Base-by-base conservation (phyloP, 2,113 vertebrate species). In the Pelecanoides urinatrix region DNA sequence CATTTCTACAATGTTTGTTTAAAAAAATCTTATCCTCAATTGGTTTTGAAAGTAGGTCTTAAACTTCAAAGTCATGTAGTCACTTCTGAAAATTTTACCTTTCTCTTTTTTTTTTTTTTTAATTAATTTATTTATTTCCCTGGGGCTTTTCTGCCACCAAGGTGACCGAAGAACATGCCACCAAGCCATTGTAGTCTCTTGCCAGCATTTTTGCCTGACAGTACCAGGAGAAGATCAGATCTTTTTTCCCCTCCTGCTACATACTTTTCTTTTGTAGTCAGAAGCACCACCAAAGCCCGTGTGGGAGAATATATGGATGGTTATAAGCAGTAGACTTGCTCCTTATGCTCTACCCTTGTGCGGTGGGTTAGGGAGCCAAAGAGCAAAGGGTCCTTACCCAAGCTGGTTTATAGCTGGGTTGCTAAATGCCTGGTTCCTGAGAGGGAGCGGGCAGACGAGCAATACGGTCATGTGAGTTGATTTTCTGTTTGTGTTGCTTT, bases 381-480 rank as follows among this genome's bases (percentile, higher is more conserved):
- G 42, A 73, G 30, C 58, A 13, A 50, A 63, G 72, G 34, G 36
- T 50, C 23, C 6, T n/a, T 66, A 40, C 45, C 38, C 11, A 5
- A 5, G 5, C 17, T 11, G 3, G 45, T 65, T 45, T 73, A 40
- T 2, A n/a, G 15, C 53, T 74, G 1, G 16, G 23, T 62, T 73
- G 67, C 91, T 70, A 55, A 71, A 67, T 36, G 58, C 29, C 53
- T 40, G 38, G 5, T 23, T 74, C 3, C 2, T 30, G 66, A 50
- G n/a, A n/a, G 73, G 30, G 18, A 5, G 4, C 0, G 2, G 45
- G 32, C 2, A 1, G 68, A 40, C 6, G 6, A 55, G 52, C 52
- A 36, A 11, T 25, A 0, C 0, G 0, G 40, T 3, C 13, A 40
- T 72, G 63, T 1, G 26, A 17, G 19, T 2, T 61, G 47, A 12